Conservation (phyloP, 2,113 vertebrate genomes). For the Syngnathus scovelli region DNA sequence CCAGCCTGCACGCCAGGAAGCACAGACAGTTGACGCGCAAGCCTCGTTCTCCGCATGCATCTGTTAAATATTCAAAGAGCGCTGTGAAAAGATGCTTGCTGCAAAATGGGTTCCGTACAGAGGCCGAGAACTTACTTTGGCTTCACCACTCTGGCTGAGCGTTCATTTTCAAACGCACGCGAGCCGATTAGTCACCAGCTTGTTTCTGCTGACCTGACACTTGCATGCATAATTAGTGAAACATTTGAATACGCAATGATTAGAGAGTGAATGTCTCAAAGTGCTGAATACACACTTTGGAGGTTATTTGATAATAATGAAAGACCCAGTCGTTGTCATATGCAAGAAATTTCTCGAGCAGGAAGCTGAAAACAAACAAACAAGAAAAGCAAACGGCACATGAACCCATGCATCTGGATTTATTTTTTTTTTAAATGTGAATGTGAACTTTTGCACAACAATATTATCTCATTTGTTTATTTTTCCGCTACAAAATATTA, state of each 20-base stretch:
- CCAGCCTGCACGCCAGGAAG: constrained; percentile 8
- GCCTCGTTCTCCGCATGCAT: neutral
- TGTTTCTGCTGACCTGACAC: constrained; percentile 55
- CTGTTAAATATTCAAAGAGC: neutral
- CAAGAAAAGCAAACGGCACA: too few species aligned
- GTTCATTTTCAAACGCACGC: constrained; percentile 26
- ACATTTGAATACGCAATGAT: constrained; percentile 46
- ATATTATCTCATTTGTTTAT: too few species aligned
- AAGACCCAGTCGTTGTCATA: neutral
- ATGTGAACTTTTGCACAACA: too few species aligned
- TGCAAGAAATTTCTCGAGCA: neutral
- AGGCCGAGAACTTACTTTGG: neutral
- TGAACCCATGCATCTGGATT: too few species aligned
- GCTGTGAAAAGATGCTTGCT: neutral
- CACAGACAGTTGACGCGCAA: neutral
- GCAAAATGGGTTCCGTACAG: neutral
- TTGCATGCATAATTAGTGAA: constrained; percentile 48
- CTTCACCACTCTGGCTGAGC: constrained; percentile 37
- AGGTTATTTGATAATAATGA: constrained; percentile 7
- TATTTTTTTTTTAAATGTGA: too few species aligned
- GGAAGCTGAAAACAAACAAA: neutral
- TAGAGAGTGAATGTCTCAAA: constrained; percentile 41
- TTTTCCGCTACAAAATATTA: too few species aligned
- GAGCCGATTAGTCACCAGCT: constrained; percentile 49
- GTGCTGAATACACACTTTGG: constrained; percentile 35